Base-by-base conservation (phyloP, 2,113 vertebrate species). In the Lepisosteus osseus region DNA sequence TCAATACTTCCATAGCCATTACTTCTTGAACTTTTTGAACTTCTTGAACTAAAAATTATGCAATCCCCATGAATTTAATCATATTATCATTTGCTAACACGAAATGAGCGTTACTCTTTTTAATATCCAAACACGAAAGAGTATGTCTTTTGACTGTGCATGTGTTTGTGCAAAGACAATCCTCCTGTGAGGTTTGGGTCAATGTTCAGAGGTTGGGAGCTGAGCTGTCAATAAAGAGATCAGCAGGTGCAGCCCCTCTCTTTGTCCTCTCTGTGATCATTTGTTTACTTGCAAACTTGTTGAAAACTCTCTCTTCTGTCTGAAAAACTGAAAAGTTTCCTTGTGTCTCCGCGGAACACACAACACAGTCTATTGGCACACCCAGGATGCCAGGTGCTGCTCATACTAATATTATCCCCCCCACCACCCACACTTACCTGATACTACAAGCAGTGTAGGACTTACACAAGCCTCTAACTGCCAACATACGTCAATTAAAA, bases 221-320 rank as follows among this genome's bases (percentile, higher is more conserved):
- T 65, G 63, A 45, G 66, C 9, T 14, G n/a, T 62, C 17, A 65
- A 65, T 41, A 65, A 66, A 59, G 67, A 41, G 42, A 15, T n/a
- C 43, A 66, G 68, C 73, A 75, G 73, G 68, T 75, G 73, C 68
- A 51, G 42, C 11, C 14, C 15, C 12, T 64, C n/a, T 15, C 61
- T 75, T 70, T 70, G 67, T 75, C 68, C 41, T 44, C 29, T n/a
- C 41, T 44, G 29, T 55, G 42, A 66, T 61, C 54, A 56, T 43
- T 57, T 75, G 68, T 70, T 70, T 70, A 54, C 68, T 70, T 15
- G 44, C 13, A 62, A 57, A 70, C 54, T 70, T 65, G 62, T 61
- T 64, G 68, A 70, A 75, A 61, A 47, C n/a, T 74, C 51, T 65
- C n/a, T 74, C 42, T 66, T 57, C 29, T 65, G 45, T 54, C 56